Evolutionary conservation across 2,113 vertebrate genomes (phyloP).

Genomic region (Lichenostomus cassidix): DNA sequence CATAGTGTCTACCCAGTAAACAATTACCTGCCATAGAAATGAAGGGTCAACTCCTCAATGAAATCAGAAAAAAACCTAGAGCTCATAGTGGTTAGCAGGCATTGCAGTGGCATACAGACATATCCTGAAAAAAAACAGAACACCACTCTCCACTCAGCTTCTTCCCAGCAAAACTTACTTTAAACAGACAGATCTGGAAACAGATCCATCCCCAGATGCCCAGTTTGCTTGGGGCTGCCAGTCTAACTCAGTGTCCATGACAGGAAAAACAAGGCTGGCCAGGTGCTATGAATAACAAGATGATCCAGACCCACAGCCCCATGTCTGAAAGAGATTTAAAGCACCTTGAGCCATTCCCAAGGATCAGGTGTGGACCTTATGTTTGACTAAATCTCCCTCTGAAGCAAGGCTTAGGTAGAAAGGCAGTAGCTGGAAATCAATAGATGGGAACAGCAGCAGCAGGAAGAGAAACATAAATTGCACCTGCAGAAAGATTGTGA

Average conservation of each 20-base stretch:
- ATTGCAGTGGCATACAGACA: background rate
- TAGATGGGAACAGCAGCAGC: background rate
- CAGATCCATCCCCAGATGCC: background rate
- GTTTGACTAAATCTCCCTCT: background rate
- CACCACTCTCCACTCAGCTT: background rate
- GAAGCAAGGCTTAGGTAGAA: background rate
- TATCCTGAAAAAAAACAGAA: background rate
- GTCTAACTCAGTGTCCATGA: background rate
- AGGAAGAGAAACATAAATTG: slow-evolving; percentile 25
- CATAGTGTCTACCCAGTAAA: background rate
- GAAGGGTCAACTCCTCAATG: background rate
- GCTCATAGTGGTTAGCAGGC: background rate
- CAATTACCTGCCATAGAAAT: background rate
- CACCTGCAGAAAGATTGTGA: background rate
- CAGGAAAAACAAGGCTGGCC: background rate
- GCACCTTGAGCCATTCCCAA: background rate
- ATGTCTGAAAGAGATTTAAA: background rate
- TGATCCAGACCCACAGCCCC: background rate
- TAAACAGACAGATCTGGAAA: background rate
- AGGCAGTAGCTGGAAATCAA: slow-evolving; percentile 24
- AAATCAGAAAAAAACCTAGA: background rate
- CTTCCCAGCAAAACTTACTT: background rate
- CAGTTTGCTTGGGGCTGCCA: background rate
- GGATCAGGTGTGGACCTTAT: background rate
- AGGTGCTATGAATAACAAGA: background rate